These are phyloP conservation scores for Panonychus citri DNA, from an alignment of 1,140 invertebrate species.

Conservation along the genomic window DNA sequence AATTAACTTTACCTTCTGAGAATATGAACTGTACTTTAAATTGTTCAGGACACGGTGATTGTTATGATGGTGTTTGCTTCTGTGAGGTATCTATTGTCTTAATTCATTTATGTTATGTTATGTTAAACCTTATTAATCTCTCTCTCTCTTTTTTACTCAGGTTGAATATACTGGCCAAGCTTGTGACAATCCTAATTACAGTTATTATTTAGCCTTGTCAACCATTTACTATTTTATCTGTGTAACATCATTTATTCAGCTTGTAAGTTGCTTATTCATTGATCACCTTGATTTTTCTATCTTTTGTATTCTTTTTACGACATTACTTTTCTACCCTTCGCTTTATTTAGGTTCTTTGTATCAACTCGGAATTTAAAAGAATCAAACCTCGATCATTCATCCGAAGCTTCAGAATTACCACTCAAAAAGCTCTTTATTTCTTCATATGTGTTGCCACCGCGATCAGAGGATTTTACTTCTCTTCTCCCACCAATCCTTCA, in stretches of 20 bases:
- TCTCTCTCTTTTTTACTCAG: conserved; percentile 21
- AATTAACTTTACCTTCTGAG: background rate
- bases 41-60: conserved; percentile 71
- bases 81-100: conserved; percentile 43
- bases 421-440: conserved; percentile 71
- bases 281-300: background rate
- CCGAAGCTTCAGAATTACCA: conserved; percentile 58
- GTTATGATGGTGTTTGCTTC: conserved; percentile 64
- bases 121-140: background rate
- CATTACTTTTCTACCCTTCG: background rate
- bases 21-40: conserved; percentile 28
- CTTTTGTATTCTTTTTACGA: background rate
- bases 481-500: conserved; percentile 50
- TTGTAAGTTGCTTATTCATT: conserved; percentile 35
- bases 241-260: conserved; percentile 58
- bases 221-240: conserved; percentile 57
- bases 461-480: conserved; percentile 65
- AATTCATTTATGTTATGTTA: background rate
- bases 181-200: conserved; percentile 35
- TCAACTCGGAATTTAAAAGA: conserved; percentile 41
- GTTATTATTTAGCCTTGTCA: conserved; percentile 45
- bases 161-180: conserved; percentile 39
- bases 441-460: conserved; percentile 63
- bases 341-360: conserved; percentile 18
- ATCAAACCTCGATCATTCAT: conserved; percentile 55